Percentiles rank a stretch among this genome's conserved stretches.
These are phyloP conservation scores for Rosalia funebris DNA, from an alignment of 2,888 invertebrate genomes.

Conservation along the genomic window DNA sequence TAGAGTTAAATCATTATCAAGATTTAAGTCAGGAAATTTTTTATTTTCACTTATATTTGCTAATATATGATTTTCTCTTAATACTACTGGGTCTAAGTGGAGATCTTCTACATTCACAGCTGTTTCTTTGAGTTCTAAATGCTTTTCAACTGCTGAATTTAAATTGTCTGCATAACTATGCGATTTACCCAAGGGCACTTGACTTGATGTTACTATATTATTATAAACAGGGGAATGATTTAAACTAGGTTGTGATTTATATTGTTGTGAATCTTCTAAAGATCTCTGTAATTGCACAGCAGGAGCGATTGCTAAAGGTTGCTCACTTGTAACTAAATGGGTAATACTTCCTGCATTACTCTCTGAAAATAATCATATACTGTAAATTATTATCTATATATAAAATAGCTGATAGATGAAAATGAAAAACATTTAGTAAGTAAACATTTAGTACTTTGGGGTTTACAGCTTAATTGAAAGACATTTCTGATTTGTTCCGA, in stretches of 20 bases:
- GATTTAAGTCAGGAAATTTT: conserved; percentile 47
- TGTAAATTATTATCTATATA: too few species aligned
- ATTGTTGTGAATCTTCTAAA: conserved; percentile 55
- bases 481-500: too few species aligned
- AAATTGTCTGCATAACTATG: conserved; percentile 58
- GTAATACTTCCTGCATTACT: conserved; percentile 74
- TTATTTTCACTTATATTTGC: conserved; percentile 51
- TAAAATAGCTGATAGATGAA: too few species aligned
- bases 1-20: conserved; percentile 61
- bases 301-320: conserved; percentile 67
- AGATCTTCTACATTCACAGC: conserved; percentile 66
- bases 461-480: too few species aligned
- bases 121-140: conserved; percentile 32
- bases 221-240: conserved; percentile 62
- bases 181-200: conserved; percentile 53
- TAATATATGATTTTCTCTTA: conserved; percentile 59
- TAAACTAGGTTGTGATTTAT: conserved; percentile 62
- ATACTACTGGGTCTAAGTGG: conserved; percentile 66
- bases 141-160: conserved; percentile 44
- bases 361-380: conserved; percentile 67
- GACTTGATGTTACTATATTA: conserved; percentile 52
- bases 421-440: too few species aligned
- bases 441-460: too few species aligned
- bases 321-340: conserved; percentile 73
- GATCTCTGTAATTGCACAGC: conserved; percentile 50